These are phyloP conservation scores for Bovichtus variegatus DNA, from an alignment of 2,797 vertebrate species.

Conservation along the genomic window DNA sequence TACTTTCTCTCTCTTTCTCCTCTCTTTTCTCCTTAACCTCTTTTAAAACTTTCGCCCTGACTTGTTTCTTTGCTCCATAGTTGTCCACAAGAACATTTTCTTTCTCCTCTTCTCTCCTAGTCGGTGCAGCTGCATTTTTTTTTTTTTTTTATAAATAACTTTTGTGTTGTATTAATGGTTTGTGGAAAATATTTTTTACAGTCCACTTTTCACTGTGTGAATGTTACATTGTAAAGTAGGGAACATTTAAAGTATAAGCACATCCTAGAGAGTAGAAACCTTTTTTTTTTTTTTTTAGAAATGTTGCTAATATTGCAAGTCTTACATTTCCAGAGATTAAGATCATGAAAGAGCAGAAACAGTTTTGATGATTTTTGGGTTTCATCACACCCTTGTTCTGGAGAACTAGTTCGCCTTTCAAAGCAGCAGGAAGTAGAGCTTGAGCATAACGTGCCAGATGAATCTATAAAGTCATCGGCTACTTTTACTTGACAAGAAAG, in stretches of 20 bases:
- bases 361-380: not conserved
- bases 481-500: not conserved
- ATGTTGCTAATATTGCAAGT: not conserved
- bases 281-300: no score
- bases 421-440: constrained; percentile 5
- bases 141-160: no score
- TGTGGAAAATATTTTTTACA: no score
- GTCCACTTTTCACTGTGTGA: no score
- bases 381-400: not conserved
- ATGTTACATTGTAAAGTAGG: not conserved
- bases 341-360: not conserved
- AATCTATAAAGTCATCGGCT: constrained; percentile 17
- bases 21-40: not conserved
- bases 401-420: not conserved
- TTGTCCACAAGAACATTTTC: not conserved
- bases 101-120: not conserved
- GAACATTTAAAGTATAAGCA: no score
- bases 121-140: not conserved
- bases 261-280: no score
- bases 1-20: no score
- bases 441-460: constrained; percentile 1
- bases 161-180: no score
- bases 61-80: not conserved
- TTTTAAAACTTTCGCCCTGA: not conserved
- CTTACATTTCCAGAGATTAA: not conserved